These are phyloP conservation scores for Manis javanica DNA, from an alignment of 2,797 vertebrate genomes.

Conservation along the genomic window DNA sequence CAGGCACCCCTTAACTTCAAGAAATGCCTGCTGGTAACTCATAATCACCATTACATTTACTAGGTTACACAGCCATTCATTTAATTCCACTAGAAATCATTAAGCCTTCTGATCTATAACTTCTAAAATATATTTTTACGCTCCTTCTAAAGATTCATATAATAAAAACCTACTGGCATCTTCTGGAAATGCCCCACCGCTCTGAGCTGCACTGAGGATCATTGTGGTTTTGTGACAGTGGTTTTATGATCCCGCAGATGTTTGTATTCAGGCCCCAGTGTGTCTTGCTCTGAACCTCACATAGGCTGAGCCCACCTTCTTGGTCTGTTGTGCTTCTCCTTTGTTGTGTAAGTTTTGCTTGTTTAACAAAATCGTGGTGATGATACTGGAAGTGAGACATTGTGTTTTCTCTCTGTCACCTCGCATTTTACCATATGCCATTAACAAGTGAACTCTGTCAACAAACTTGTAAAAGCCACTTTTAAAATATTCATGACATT, in stretches of 20 bases:
- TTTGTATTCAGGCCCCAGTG: neutral
- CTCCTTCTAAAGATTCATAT: neutral
- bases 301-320: neutral
- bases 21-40: neutral
- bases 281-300: neutral
- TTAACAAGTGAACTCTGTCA: slow-evolving; percentile 7
- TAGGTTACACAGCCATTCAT: neutral
- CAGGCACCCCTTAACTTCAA: neutral
- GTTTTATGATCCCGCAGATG: neutral
- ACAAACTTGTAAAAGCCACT: slow-evolving; percentile 13
- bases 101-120: neutral
- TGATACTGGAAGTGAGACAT: neutral
- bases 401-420: neutral
- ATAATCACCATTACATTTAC: neutral
- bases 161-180: neutral
- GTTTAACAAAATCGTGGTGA: neutral
- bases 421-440: neutral
- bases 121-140: neutral
- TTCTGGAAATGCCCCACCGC: neutral
- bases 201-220: neutral
- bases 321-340: neutral
- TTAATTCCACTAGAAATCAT: neutral
- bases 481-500: neutral
- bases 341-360: neutral
- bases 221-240: neutral